Evolutionary conservation across 2,113 vertebrate species (phyloP).

Genomic region (Cyanoramphus novaezelandiae): DNA sequence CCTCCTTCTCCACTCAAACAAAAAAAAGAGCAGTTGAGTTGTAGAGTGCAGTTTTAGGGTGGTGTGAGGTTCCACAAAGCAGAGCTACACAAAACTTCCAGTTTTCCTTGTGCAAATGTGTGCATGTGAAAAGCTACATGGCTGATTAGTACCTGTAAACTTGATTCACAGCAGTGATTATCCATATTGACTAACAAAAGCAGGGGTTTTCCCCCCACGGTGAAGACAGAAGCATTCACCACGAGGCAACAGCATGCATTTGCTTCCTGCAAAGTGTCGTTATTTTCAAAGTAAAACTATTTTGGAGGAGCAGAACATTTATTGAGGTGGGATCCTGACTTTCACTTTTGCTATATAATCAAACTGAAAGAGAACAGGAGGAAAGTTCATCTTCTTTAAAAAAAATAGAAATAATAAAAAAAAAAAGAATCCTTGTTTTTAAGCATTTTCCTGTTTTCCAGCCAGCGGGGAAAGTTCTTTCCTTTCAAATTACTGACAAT

Average conservation of each 20-base stretch:
- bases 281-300: background rate
- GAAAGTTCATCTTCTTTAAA: background rate
- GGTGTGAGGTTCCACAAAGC: background rate
- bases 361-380: background rate
- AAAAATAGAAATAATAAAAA: background rate
- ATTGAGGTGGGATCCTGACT: background rate
- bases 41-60: background rate
- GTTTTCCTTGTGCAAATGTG: background rate
- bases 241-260: background rate
- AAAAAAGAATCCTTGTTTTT: background rate
- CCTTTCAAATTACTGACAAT: background rate
- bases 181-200: background rate
- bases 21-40: background rate
- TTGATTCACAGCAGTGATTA: background rate
- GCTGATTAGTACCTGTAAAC: background rate
- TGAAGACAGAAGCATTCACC: background rate
- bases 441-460: background rate
- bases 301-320: background rate
- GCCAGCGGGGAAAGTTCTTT: background rate
- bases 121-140: background rate
- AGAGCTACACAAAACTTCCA: slow-evolving; percentile 4
- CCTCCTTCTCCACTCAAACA: background rate
- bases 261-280: background rate
- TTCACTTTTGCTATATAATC: slow-evolving; percentile 39
- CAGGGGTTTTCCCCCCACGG: rapidly evolving